Evolutionary conservation across 1,140 invertebrate species (phyloP).

Genomic region (Drosophila kanapiae): DNA sequence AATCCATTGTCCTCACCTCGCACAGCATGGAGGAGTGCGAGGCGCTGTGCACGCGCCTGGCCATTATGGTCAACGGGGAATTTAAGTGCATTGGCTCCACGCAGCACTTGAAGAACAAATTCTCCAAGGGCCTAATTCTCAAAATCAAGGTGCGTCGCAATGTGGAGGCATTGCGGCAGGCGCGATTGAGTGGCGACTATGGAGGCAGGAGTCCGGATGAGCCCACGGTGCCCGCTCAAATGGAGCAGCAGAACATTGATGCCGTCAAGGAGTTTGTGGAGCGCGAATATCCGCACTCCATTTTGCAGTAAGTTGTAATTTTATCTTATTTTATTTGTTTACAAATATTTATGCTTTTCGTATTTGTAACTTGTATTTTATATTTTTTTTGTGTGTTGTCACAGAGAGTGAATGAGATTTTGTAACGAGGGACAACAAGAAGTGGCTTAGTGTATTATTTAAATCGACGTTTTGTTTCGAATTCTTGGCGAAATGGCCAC

Average conservation of each 20-base stretch:
- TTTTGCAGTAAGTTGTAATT: constrained; percentile 78
- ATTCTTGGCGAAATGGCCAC: no score
- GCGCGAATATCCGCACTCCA: constrained; percentile 84
- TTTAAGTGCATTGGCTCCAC: constrained; percentile 90
- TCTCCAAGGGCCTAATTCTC: constrained; percentile 88
- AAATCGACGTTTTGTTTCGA: no score
- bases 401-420: no score
- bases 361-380: no score
- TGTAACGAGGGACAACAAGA: no score
- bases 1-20: constrained; percentile 91
- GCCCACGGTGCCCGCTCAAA: constrained; percentile 33
- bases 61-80: constrained; percentile 95
- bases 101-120: constrained; percentile 90
- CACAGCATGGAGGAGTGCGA: constrained; percentile 96
- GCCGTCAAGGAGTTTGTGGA: constrained; percentile 85
- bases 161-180: constrained; percentile 27
- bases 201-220: constrained; percentile 32
- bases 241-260: constrained; percentile 46
- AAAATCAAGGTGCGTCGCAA: constrained; percentile 76
- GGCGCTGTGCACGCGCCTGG: constrained; percentile 93
- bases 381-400: no score
- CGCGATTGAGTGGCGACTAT: constrained; percentile 35
- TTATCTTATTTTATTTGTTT: background rate
- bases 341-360: no score
- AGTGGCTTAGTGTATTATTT: no score